Evolutionary conservation across 2,888 invertebrate species (phyloP).

Genomic region (Panorpa germanica): DNA sequence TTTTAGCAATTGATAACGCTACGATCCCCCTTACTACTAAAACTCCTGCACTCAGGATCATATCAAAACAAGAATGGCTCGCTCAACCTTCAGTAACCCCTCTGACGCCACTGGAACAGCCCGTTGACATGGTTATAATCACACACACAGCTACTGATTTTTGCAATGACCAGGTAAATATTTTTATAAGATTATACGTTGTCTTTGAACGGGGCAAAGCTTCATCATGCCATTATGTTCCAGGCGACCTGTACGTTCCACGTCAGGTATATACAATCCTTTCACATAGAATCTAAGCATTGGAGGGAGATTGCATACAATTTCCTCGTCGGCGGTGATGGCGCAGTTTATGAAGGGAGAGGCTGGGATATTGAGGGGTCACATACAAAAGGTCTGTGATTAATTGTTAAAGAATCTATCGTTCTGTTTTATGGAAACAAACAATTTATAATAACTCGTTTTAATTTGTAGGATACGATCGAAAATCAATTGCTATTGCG

Average conservation of each 20-base stretch:
- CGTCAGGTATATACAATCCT: constrained; percentile 34
- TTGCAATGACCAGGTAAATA: constrained; percentile 27
- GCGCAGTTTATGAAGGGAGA: constrained; percentile 41
- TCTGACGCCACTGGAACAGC: constrained; percentile 21
- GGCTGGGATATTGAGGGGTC: constrained; percentile 47
- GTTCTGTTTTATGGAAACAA: too few relatives aligned
- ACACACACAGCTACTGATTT: constrained; percentile 36
- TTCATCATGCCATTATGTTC: constrained; percentile 15
- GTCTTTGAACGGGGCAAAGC: too few relatives aligned
- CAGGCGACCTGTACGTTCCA: constrained; percentile 31
- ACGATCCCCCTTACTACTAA: too few relatives aligned
- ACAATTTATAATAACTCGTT: too few relatives aligned
- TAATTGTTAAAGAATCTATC: too few relatives aligned
- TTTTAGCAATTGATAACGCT: too few relatives aligned
- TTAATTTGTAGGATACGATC: too few relatives aligned
- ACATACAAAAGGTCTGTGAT: constrained; percentile 38
- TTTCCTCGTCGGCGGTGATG: constrained; percentile 52
- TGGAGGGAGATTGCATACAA: constrained; percentile 51
- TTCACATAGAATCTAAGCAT: constrained; percentile 35
- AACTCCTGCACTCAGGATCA: constrained; percentile 31
- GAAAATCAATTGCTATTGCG: constrained; percentile 39
- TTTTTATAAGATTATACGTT: too few relatives aligned
- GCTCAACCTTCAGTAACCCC: constrained; percentile 33
- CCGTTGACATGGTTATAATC: constrained; percentile 32
- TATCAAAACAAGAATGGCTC: constrained; percentile 35